Evolutionary conservation across 2,888 invertebrate species (phyloP), one percentile per base, ranked within the genome.

Genomic region (Piscicola geometra): DNA sequence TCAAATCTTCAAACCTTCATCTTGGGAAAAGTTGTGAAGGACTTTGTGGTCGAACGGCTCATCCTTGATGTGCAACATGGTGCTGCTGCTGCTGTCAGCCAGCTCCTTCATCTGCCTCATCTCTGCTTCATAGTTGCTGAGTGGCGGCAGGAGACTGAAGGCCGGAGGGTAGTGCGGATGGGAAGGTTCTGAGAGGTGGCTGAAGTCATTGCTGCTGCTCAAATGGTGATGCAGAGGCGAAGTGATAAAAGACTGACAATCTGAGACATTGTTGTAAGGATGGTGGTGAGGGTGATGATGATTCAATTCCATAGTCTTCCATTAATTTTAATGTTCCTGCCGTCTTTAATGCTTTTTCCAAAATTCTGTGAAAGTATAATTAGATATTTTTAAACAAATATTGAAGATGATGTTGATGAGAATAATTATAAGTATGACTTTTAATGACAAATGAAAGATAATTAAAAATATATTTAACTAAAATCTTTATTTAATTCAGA

Each of bases 261-360:
- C 60, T 41, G 41, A 41, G 15, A 41, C 41, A 56, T 5, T 56
- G 60, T 56, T 56, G 60, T 56, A 56, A 15, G 60, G 25, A 21
- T 56, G 60, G 25, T 56, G 60, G 60, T 56, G 25, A 56, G 60
- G 25, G n/a, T 56, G 60, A 56, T 56, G 60, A 56, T 56, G 60
- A 56, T 56, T 56, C 60, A 56, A n/a, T 56, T 56, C 60, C 60
- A 56, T 56, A 56, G 5, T 56, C 25, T 56, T 56, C 60, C 60
- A 56, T 56, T 56, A 56, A 56, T 21, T 56, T 56, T 25, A 5
- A 5, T 56, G 25, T 41, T 41, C 41, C 41, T 41, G 5, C 41
- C 15, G 5, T 41, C 41, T 41, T 41, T 41, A 9, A 9, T 15
- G 5, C 15, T 5, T 41, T 41, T 41, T 41, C 15, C 9, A 9